A percentile compares a stretch with the other conserved stretches of the same genome.
Conservation (phyloP, 2,888 invertebrate genomes). For the Perithous albicinctus region DNA sequence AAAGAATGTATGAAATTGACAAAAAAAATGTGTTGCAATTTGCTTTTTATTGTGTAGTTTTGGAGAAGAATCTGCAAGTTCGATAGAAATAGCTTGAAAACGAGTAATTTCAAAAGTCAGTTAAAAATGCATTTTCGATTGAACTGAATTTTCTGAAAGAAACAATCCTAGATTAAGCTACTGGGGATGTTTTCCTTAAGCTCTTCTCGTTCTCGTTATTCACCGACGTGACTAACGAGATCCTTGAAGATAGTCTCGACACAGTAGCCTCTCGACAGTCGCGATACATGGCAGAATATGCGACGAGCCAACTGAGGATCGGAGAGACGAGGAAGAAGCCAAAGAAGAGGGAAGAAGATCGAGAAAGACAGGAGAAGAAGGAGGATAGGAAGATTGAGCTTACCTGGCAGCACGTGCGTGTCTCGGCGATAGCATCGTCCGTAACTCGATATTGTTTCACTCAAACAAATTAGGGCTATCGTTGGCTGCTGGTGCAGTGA, state of each 20-base stretch:
- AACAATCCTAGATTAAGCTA: not conserved
- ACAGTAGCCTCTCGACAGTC: conserved; percentile 33
- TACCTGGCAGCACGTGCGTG: conserved; percentile 79
- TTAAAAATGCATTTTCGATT: not conserved
- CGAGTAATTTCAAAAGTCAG: too few relatives aligned
- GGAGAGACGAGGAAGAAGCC: not conserved
- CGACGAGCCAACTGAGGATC: not conserved
- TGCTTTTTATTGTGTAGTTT: too few relatives aligned
- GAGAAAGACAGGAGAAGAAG: not conserved
- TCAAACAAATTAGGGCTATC: conserved; percentile 81
- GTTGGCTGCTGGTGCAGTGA: conserved; percentile 38
- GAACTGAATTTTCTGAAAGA: not conserved
- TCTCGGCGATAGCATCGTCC: conserved; percentile 79
- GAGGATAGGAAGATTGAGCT: conserved; percentile 49
- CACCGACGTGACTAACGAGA: conserved; percentile 20
- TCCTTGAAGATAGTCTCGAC: conserved; percentile 16
- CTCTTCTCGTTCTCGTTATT: not conserved
- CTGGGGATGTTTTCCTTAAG: not conserved
- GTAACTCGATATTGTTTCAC: conserved; percentile 84
- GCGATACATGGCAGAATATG: not conserved
- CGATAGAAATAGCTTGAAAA: too few relatives aligned
- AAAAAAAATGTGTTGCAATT: too few relatives aligned
- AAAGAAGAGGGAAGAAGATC: not conserved
- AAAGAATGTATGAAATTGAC: too few relatives aligned
- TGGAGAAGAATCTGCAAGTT: too few relatives aligned